Evolutionary conservation across 2,888 invertebrate species (phyloP).

Genomic region (Craniophora ligustri): DNA sequence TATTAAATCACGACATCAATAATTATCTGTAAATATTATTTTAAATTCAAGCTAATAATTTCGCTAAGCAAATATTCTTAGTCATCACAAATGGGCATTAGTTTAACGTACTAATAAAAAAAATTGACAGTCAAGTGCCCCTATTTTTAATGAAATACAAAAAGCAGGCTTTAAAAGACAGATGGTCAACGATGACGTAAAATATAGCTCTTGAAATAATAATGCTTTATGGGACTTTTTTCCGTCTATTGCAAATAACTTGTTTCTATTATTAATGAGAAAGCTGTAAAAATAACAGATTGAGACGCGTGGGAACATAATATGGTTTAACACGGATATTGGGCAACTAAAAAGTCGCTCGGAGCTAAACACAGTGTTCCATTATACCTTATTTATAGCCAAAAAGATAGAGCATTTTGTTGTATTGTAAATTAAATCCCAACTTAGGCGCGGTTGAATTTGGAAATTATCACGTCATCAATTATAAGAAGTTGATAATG

Average conservation of each 20-base stretch:
- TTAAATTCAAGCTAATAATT: background rate
- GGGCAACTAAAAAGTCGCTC: constrained; percentile 58
- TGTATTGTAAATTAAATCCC: constrained; percentile 61
- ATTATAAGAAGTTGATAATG: constrained; percentile 44
- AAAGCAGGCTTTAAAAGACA: constrained; percentile 15
- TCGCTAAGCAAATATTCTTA: background rate
- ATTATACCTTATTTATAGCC: constrained; percentile 63
- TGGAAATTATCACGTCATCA: constrained; percentile 57
- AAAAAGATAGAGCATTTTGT: constrained; percentile 52
- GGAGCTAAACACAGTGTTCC: constrained; percentile 59
- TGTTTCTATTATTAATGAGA: constrained; percentile 56
- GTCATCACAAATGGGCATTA: background rate
- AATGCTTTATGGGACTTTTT: constrained; percentile 51
- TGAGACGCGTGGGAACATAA: constrained; percentile 61
- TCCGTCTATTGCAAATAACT: constrained; percentile 51
- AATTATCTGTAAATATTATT: too few relatives aligned
- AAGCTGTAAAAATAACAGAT: constrained; percentile 55
- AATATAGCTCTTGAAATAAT: constrained; percentile 36
- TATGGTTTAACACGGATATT: constrained; percentile 55
- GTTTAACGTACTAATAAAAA: background rate
- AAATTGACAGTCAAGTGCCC: constrained; percentile 6
- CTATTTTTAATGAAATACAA: constrained; percentile 20
- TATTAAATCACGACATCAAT: too few relatives aligned
- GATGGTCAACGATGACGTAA: constrained; percentile 26
- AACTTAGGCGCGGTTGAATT: constrained; percentile 47